Base-by-base conservation (phyloP, 1,140 invertebrate species). In the Anadara kagoshimensis region DNA sequence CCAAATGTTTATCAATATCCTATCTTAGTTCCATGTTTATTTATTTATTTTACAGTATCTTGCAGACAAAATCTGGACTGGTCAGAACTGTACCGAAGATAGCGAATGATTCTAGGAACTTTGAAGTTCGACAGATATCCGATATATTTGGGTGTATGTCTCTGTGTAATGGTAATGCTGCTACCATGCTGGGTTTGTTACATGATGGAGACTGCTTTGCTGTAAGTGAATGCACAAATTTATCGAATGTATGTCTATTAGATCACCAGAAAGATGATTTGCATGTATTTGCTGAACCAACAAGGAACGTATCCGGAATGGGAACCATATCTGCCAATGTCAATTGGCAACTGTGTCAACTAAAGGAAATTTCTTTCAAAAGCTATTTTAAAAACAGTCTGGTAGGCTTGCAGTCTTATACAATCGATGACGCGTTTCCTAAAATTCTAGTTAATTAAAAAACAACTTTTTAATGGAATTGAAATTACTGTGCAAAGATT, bases 131-230 rank as follows among this genome's bases (percentile, higher is more conserved):
- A 7, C 69, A 72, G 22, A 47, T 75, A 16, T 70, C 73, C 20
- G 76, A 80, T 43, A 72, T 83, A 8, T 75, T 83, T 44, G 68
- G 71, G 16, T 78, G 77, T 63, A 69, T 83, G 26, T 75, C 75
- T 20, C 69, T 82, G 16, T 82, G 82, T 67, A 80, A 73, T 10
- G 76, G 78, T 0, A 70, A 78, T 22, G 77, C 80, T 2, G 76
- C 78, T 0, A 76, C 80, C 2, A 77, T 57, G 22, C 71, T 83
- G 14, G 82, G 82, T 11, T 73, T 83, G 12, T 69, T 83, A 0
- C 61, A 80, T 56, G 64, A 74, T 11, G 80, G 82, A 1, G 82
- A 83, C 22, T 82, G 82, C 56, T 66, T 83, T 16, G 82, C 82
- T 5, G 82, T 83, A 68, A 76, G 82, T 80, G n/a, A 41, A 43